Conservation (phyloP, 2,113 vertebrate genomes). For the Cyanistes caeruleus region DNA sequence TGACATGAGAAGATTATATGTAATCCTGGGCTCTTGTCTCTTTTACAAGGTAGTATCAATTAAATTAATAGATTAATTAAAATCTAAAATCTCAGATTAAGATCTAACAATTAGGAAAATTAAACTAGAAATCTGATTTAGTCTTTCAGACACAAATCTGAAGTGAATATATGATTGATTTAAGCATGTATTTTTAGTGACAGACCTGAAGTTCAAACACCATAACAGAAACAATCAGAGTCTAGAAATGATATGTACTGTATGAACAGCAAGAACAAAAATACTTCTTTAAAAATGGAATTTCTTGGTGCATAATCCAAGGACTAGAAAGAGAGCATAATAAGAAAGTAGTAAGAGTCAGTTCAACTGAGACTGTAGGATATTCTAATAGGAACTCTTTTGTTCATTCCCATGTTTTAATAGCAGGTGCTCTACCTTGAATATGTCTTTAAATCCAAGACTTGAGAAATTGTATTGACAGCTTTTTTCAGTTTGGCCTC, state of each 20-base stretch:
- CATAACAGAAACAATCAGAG: not conserved
- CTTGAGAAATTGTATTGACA: not conserved
- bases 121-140: not conserved
- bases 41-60: conserved; percentile 89
- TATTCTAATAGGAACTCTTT: not conserved
- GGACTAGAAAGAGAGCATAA: not conserved
- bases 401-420: not conserved
- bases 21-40: conserved; percentile 90
- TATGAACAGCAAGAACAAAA: not conserved
- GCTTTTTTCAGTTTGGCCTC: not conserved
- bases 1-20: conserved; percentile 89
- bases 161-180: not conserved
- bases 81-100: not conserved
- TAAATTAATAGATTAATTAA: too few species aligned
- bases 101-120: not conserved
- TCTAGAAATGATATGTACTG: accelerated
- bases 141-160: not conserved
- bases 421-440: not conserved
- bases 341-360: not conserved
- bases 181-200: not conserved
- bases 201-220: not conserved
- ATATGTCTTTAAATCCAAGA: not conserved
- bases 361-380: not conserved
- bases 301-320: not conserved
- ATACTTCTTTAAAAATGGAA: not conserved